Evolutionary conservation across 2,888 invertebrate genomes (phyloP).

Genomic region (Limnephilus lunatus): DNA sequence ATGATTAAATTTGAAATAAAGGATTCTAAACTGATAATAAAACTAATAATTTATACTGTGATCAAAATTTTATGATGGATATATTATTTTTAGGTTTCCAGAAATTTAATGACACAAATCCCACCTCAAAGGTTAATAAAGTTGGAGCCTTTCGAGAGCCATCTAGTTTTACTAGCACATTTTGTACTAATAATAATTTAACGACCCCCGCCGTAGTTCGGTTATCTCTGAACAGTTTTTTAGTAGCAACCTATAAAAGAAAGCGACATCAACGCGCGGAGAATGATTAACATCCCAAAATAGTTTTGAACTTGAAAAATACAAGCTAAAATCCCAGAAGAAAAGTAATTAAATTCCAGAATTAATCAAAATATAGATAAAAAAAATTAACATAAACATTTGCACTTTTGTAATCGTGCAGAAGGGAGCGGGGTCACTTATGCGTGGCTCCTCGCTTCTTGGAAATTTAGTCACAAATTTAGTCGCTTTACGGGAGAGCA

Average conservation of each 20-base stretch:
- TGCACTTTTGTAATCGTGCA: too few relatives aligned
- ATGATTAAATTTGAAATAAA: too few relatives aligned
- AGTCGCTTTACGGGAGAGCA: too few relatives aligned
- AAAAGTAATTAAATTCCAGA: too few relatives aligned
- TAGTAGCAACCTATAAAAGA: neutral
- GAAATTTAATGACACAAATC: neutral
- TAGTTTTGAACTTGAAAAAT: neutral
- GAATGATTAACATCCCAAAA: neutral
- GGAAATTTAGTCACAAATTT: too few relatives aligned
- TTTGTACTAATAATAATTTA: neutral
- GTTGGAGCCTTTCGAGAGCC: neutral
- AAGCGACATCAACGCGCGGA: neutral
- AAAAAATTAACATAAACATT: too few relatives aligned
- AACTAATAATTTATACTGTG: neutral
- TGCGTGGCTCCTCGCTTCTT: too few relatives aligned
- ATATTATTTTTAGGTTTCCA: neutral
- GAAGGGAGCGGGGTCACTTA: too few relatives aligned
- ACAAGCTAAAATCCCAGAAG: neutral
- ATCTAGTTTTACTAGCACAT: neutral
- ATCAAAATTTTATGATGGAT: neutral
- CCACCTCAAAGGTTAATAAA: neutral
- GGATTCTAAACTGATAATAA: neutral
- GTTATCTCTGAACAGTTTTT: neutral
- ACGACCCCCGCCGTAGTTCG: neutral
- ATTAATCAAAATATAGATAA: too few relatives aligned